Evolutionary conservation across 2,797 vertebrate genomes (phyloP).

Genomic region (Parotocinclus haroldoi): DNA sequence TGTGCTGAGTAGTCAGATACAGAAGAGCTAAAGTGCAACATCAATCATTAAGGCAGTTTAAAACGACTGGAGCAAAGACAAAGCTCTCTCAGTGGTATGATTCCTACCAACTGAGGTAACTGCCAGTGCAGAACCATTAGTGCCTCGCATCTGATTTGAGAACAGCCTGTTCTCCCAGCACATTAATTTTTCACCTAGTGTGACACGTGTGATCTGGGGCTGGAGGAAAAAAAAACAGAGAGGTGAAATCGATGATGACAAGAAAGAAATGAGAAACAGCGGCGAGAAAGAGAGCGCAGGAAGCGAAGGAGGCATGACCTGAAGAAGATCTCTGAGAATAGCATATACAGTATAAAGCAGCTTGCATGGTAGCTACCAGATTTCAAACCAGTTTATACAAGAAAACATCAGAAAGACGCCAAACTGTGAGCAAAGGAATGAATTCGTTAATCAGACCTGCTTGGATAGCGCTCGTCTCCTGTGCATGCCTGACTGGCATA

Average conservation of each 20-base stretch:
- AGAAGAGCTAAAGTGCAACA: neutral
- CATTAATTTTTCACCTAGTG: conserved; percentile 48
- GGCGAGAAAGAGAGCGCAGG: too few relatives aligned
- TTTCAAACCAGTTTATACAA: too few relatives aligned
- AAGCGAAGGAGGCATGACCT: too few relatives aligned
- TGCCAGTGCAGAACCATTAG: conserved; percentile 30
- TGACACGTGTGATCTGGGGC: conserved; percentile 36
- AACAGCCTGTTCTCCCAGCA: conserved; percentile 32
- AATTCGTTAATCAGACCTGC: too few relatives aligned
- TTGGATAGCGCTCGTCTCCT: too few relatives aligned
- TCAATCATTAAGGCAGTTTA: conserved; percentile 5
- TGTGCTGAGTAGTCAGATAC: neutral
- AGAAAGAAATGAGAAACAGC: conserved; percentile 14
- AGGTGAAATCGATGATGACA: neutral
- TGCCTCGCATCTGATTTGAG: conserved; percentile 38
- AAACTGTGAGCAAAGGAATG: too few relatives aligned
- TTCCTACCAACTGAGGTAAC: conserved; percentile 30
- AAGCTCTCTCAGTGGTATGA: conserved; percentile 8
- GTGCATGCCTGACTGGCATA: too few relatives aligned
- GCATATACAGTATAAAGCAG: too few relatives aligned
- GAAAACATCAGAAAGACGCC: too few relatives aligned
- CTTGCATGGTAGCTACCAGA: too few relatives aligned
- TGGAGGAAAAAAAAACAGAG: neutral
- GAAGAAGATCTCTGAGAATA: too few relatives aligned
- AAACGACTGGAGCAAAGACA: neutral